Conservation (phyloP, 2,113 vertebrate genomes). For the Sprattus sprattus region DNA sequence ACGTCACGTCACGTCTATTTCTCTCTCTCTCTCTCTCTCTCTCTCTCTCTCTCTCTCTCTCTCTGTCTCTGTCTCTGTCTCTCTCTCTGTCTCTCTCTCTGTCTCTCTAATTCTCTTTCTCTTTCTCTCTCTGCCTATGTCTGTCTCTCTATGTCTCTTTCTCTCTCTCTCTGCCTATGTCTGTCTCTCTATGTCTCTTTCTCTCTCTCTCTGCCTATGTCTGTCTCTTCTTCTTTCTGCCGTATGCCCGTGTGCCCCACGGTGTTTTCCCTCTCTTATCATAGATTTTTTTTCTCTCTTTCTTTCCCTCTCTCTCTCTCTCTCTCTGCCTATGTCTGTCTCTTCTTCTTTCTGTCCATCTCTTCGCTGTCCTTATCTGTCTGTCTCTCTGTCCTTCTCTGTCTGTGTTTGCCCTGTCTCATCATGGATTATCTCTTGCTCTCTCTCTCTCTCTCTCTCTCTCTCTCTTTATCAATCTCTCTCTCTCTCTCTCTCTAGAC, state of each 20-base stretch:
- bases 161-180: neutral
- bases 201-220: neutral
- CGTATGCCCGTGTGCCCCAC: too few species aligned
- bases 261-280: neutral
- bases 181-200: too few species aligned
- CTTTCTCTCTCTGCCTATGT: neutral
- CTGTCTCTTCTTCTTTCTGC: neutral
- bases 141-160: too few species aligned
- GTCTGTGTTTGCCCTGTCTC: too few species aligned
- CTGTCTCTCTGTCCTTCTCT: neutral
- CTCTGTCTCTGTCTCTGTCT: neutral
- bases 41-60: neutral
- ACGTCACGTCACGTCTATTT: neutral
- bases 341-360: neutral
- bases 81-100: neutral
- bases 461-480: too few species aligned
- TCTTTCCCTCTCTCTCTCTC: neutral
- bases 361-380: neutral
- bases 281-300: neutral
- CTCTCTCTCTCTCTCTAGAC: too few species aligned
- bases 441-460: too few species aligned
- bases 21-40: neutral
- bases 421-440: too few species aligned
- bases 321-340: neutral
- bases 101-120: too few species aligned